phyloP scores from a whole-genome alignment of 2,888 invertebrate genomes.

The Apoda limacodes region DNA sequence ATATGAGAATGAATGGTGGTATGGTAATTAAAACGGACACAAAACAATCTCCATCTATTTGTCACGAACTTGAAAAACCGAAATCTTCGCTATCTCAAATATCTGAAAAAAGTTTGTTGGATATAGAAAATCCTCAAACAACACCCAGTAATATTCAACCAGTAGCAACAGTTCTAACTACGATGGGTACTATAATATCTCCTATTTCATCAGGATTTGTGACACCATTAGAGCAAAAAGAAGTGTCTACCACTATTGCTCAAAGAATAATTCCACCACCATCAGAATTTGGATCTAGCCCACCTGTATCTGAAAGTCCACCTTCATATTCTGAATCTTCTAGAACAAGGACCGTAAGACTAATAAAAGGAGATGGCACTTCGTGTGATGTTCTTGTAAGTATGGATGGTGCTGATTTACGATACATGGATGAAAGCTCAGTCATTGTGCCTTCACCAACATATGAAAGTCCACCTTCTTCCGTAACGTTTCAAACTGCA shows the following conservation, averaged over 20 bases:
- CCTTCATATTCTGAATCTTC: slow-evolving; percentile 67
- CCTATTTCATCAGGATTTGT: slow-evolving; percentile 51
- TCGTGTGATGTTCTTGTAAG: slow-evolving; percentile 83
- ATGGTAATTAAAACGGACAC: slow-evolving; percentile 55
- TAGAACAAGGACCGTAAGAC: slow-evolving; percentile 64
- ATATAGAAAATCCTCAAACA: slow-evolving; percentile 66
- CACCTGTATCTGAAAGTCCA: slow-evolving; percentile 74
- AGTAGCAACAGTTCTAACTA: slow-evolving; percentile 38
- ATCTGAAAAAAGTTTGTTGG: slow-evolving; percentile 73
- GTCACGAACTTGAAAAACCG: slow-evolving; percentile 46
- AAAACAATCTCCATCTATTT: slow-evolving; percentile 43
- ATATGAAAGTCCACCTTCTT: slow-evolving; percentile 81
- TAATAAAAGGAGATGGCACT: slow-evolving; percentile 68
- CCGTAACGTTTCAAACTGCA: slow-evolving; percentile 69
- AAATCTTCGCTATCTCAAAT: slow-evolving; percentile 71
- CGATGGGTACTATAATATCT: slow-evolving; percentile 44
- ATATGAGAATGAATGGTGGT: slow-evolving; percentile 67
- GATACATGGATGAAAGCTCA: slow-evolving; percentile 93
- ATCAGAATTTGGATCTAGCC: slow-evolving; percentile 77
- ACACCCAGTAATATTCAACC: slow-evolving; percentile 37
- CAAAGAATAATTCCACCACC: slow-evolving; percentile 82
- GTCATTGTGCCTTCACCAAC: slow-evolving; percentile 83
- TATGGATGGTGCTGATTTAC: slow-evolving; percentile 87
- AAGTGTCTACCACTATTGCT: slow-evolving; percentile 63
- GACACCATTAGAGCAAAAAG: slow-evolving; percentile 56